These are phyloP conservation scores for Orbicella faveolata DNA, from an alignment of 64 coral and sea anemone genomes.

Conservation along the genomic window DNA sequence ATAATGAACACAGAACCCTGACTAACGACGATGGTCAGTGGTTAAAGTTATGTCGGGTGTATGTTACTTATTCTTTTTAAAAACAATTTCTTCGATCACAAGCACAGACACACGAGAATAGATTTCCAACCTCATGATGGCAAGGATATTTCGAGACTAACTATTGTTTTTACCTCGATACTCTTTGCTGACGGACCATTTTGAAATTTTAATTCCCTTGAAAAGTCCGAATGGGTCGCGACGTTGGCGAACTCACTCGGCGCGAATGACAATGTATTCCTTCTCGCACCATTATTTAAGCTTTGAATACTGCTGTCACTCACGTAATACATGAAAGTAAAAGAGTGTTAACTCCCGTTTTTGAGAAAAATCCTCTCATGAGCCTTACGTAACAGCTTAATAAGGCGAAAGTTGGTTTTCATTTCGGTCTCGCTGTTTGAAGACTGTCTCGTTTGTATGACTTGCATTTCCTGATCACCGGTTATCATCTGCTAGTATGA, in stretches of 20 bases:
- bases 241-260: background rate
- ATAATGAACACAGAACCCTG: no score
- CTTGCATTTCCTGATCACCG: background rate
- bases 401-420: background rate
- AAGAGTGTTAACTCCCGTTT: background rate
- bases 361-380: background rate
- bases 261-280: background rate
- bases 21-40: no score
- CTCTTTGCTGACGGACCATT: background rate
- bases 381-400: background rate
- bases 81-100: background rate
- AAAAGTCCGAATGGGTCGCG: background rate
- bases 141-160: background rate
- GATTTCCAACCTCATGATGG: background rate
- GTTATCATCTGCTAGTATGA: no score
- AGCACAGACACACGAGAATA: background rate
- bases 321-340: background rate
- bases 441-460: background rate
- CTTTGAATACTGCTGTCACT: background rate
- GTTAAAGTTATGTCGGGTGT: no score
- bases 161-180: background rate
- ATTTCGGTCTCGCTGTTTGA: background rate
- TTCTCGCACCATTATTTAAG: background rate
- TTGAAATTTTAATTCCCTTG: background rate
- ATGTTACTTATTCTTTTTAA: no score